These are phyloP conservation scores for Myodes glareolus DNA, from an alignment of 2,113 vertebrate species.

Conservation along the genomic window DNA sequence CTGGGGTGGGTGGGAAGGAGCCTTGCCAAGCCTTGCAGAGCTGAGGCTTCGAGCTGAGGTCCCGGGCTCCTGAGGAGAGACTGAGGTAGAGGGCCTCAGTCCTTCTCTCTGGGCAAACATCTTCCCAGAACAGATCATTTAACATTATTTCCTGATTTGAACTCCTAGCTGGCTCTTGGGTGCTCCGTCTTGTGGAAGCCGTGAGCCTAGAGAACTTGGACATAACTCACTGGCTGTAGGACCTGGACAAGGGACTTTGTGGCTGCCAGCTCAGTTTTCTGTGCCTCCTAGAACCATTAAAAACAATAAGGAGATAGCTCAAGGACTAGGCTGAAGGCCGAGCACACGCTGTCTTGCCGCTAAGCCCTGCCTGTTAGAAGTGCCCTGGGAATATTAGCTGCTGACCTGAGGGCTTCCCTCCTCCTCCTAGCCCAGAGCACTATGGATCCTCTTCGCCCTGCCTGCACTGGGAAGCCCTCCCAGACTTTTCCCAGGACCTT, in stretches of 20 bases:
- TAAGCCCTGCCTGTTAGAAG: not conserved
- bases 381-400: not conserved
- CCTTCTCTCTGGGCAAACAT: not conserved
- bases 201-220: not conserved
- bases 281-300: not conserved
- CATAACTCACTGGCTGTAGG: not conserved
- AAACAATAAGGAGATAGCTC: not conserved
- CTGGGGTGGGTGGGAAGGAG: conserved; percentile 40
- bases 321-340: not conserved
- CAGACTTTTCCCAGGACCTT: not conserved
- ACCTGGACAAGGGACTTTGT: not conserved
- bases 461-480: not conserved
- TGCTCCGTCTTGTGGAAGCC: not conserved
- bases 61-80: not conserved
- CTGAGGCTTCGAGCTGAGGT: not conserved
- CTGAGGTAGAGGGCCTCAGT: not conserved
- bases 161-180: not conserved
- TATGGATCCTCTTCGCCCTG: not conserved
- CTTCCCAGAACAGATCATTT: not conserved
- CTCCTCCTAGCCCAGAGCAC: not conserved
- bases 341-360: not conserved
- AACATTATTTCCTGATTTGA: not conserved
- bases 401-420: not conserved
- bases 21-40: not conserved
- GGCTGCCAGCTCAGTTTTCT: not conserved